Percentiles rank a stretch among this genome's conserved stretches.
phyloP scores from a whole-genome alignment of 2,113 vertebrate genomes.

The Podocnemis expansa region DNA sequence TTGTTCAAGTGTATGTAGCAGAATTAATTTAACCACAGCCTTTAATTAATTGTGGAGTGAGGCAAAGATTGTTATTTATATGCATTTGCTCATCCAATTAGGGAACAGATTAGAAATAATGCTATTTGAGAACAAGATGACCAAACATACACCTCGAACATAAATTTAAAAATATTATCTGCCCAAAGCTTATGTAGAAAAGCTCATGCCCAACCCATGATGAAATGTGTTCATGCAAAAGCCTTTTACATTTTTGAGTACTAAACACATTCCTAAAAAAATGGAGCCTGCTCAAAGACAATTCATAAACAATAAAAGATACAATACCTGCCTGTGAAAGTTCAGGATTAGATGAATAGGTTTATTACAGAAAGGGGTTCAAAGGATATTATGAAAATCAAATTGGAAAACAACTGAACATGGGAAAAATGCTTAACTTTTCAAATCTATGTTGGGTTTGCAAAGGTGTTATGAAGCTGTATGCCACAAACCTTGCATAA shows the following conservation, averaged over 20 bases:
- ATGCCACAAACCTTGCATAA: background rate
- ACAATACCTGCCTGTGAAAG: background rate
- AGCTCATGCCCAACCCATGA: background rate
- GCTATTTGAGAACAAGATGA: background rate
- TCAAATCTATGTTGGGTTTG: background rate
- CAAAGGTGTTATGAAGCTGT: background rate
- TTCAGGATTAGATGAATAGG: background rate
- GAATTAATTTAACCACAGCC: background rate
- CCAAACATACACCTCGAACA: background rate
- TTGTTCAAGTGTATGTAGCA: background rate
- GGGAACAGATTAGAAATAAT: background rate
- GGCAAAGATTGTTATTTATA: background rate
- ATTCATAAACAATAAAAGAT: background rate
- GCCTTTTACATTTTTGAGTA: background rate
- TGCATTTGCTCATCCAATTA: background rate
- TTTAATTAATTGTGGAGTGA: background rate
- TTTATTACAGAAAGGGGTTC: background rate
- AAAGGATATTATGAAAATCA: background rate
- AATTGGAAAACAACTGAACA: background rate
- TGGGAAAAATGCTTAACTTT: background rate
- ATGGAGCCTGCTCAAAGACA: background rate
- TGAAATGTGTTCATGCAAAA: background rate
- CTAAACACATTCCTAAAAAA: background rate
- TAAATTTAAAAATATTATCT: background rate
- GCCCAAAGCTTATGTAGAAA: background rate